phyloP scores from a whole-genome alignment of 2,113 vertebrate species.

The Calidris pugnax region DNA sequence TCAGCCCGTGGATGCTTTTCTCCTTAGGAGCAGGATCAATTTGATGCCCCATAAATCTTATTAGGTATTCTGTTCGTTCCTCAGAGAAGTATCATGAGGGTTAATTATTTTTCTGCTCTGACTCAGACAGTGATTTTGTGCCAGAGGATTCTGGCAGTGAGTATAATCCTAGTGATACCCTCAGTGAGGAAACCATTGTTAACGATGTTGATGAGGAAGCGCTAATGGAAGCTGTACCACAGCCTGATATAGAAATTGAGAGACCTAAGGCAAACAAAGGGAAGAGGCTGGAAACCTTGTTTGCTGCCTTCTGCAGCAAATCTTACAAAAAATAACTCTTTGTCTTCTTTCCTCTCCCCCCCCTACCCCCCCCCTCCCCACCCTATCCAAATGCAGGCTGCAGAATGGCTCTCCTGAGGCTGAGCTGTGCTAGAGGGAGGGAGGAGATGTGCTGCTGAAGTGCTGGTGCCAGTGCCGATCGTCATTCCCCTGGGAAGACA shows the following conservation, averaged over 20 bases:
- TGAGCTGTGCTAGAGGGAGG: neutral
- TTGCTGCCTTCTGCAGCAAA: neutral
- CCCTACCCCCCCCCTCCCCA: neutral
- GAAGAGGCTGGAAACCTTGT: slow-evolving; percentile 23
- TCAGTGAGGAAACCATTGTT: slow-evolving; percentile 61
- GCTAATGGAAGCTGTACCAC: slow-evolving; percentile 22
- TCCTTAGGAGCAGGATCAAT: slow-evolving; percentile 3
- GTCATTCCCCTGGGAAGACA: neutral
- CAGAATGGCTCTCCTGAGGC: slow-evolving; percentile 13
- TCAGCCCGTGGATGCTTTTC: neutral
- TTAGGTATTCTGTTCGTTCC: slow-evolving; percentile 36
- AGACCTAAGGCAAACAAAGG: slow-evolving; percentile 42
- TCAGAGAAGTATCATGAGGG: slow-evolving; percentile 65
- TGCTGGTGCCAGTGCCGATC: neutral
- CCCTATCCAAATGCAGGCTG: neutral
- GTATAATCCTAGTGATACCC: slow-evolving; percentile 60
- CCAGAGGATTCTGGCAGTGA: slow-evolving; percentile 75
- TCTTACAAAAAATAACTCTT: neutral
- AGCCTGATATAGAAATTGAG: slow-evolving; percentile 18
- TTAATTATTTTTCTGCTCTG: slow-evolving; percentile 74
- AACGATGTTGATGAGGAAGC: slow-evolving; percentile 32
- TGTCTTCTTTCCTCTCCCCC: neutral
- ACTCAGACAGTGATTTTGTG: slow-evolving; percentile 72
- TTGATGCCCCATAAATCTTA: neutral
- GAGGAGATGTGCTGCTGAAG: neutral